Evolutionary conservation across 2,113 vertebrate genomes (phyloP).

Genomic region (Nerophis ophidion): DNA sequence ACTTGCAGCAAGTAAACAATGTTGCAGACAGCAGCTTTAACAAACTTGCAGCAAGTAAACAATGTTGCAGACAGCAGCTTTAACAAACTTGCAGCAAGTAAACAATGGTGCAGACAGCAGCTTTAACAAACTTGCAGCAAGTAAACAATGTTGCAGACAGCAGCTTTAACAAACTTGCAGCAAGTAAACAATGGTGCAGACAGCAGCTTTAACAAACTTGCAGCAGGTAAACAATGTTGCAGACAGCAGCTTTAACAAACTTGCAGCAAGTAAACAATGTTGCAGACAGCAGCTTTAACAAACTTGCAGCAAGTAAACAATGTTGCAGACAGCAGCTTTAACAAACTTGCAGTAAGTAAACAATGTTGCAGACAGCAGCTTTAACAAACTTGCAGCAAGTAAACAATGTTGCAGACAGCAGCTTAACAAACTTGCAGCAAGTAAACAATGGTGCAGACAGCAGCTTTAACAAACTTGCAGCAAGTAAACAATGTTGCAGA

Average conservation of each 20-base stretch:
- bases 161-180: too few relatives aligned
- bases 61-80: constrained; percentile 52
- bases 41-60: constrained; percentile 44
- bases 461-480: too few relatives aligned
- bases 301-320: constrained; percentile 46
- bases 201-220: too few relatives aligned
- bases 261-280: constrained; percentile 43
- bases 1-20: constrained; percentile 45
- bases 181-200: constrained; percentile 37
- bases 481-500: constrained; percentile 37
- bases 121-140: too few relatives aligned
- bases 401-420: constrained; percentile 47
- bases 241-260: constrained; percentile 59
- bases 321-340: constrained; percentile 52
- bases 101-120: constrained; percentile 49
- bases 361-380: constrained; percentile 51
- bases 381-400: too few relatives aligned
- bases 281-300: constrained; percentile 55
- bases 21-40: constrained; percentile 53
- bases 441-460: constrained; percentile 44
- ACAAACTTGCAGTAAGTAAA: too few relatives aligned
- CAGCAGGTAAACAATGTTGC: constrained; percentile 41
- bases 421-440: too few relatives aligned
- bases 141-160: constrained; percentile 44
- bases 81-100: too few relatives aligned